Percentiles rank a stretch among this genome's conserved stretches.
phyloP scores from a whole-genome alignment of 2,797 vertebrate genomes.

The Enteromius unitaeniatus region DNA sequence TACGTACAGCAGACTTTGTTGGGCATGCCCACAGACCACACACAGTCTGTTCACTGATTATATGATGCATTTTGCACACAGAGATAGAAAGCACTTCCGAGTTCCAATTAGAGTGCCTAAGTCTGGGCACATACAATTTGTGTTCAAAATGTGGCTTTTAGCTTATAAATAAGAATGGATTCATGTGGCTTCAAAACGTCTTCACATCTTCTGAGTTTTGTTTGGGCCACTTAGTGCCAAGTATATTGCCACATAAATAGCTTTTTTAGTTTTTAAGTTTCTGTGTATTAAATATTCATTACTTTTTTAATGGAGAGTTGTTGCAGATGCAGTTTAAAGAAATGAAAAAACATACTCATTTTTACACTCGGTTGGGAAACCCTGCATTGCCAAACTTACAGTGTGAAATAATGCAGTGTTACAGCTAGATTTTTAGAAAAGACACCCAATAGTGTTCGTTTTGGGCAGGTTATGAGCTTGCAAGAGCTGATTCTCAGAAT shows the following conservation, averaged over 20 bases:
- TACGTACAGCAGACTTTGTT: background rate
- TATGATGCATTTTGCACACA: background rate
- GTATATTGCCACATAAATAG: background rate
- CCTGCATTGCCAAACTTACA: background rate
- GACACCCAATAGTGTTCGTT: background rate
- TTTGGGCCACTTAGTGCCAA: background rate
- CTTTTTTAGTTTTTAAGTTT: background rate
- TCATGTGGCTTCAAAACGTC: background rate
- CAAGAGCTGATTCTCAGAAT: background rate
- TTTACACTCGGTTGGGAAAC: background rate
- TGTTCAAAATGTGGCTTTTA: background rate
- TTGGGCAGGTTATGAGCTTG: background rate
- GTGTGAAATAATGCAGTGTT: background rate
- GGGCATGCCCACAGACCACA: background rate
- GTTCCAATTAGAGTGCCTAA: background rate
- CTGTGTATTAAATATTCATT: background rate
- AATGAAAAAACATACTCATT: no score
- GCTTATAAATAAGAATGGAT: background rate
- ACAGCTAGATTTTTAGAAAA: background rate
- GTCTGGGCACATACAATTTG: background rate
- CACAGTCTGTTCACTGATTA: background rate
- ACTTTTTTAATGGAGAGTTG: background rate
- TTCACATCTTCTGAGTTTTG: background rate
- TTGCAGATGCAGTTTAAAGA: no score
- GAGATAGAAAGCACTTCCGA: background rate